phyloP scores from a whole-genome alignment of 1,140 invertebrate species.

The Leptinotarsa defecta region DNA sequence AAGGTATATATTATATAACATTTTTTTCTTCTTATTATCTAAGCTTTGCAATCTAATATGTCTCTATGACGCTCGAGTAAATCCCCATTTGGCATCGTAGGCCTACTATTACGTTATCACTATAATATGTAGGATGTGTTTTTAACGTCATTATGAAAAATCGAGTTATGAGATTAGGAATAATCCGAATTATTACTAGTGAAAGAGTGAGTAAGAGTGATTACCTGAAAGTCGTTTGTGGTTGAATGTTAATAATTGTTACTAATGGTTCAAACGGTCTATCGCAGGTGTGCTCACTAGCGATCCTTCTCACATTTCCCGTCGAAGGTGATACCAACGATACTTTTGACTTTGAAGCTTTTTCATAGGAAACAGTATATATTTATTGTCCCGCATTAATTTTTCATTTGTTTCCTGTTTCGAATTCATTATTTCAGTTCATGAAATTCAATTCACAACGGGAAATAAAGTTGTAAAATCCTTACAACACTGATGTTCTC shows the following conservation, averaged over 20 bases:
- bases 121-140: too few relatives aligned
- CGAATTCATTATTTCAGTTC: not conserved
- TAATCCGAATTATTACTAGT: too few relatives aligned
- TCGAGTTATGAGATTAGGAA: too few relatives aligned
- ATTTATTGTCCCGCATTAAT: not conserved
- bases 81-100: too few relatives aligned
- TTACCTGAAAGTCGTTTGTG: not conserved
- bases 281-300: not conserved
- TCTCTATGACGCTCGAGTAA: too few relatives aligned
- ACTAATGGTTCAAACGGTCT: not conserved
- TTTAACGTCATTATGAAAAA: too few relatives aligned
- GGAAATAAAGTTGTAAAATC: not conserved
- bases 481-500: too few relatives aligned
- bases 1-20: too few relatives aligned
- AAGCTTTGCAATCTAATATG: too few relatives aligned
- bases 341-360: not conserved
- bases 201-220: too few relatives aligned
- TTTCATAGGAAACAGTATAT: not conserved
- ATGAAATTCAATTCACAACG: not conserved
- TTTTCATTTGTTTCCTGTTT: conserved; percentile 3
- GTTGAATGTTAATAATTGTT: not conserved
- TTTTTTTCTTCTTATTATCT: too few relatives aligned
- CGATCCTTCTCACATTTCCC: not conserved
- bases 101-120: too few relatives aligned
- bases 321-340: not conserved